Percentiles rank a stretch among this genome's conserved stretches.
Conservation (phyloP, 2,888 invertebrate species). For the Drosophila acutilabella region DNA sequence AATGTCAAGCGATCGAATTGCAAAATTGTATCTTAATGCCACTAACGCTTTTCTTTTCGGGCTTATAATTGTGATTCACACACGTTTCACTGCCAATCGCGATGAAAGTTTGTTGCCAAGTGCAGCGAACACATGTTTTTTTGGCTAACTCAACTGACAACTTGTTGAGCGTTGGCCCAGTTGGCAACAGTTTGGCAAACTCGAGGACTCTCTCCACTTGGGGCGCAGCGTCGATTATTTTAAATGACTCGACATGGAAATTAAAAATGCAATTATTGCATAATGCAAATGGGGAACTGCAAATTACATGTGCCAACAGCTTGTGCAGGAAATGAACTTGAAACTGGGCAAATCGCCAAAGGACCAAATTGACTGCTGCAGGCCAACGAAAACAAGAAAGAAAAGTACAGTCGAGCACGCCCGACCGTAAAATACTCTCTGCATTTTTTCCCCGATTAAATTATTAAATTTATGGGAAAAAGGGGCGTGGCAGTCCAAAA, state of each 20-base stretch:
- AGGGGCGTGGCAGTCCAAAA: no score
- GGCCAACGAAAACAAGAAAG: conserved; percentile 37
- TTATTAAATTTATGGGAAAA: no score
- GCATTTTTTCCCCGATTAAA: no score
- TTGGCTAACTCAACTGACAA: conserved; percentile 31
- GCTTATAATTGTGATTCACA: background rate
- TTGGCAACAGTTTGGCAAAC: conserved; percentile 40
- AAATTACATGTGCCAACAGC: conserved; percentile 60
- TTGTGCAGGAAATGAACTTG: background rate
- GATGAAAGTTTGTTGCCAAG: conserved; percentile 44
- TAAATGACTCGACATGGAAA: conserved; percentile 74
- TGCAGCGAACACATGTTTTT: conserved; percentile 23
- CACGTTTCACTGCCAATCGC: conserved; percentile 19
- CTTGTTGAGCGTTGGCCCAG: conserved; percentile 57
- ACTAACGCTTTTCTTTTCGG: no score
- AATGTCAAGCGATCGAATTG: conserved; percentile 20
- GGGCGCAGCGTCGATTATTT: conserved; percentile 70
- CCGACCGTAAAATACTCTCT: no score
- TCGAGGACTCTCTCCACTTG: background rate
- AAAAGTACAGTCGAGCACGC: no score
- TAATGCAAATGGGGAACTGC: conserved; percentile 56
- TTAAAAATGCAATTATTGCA: conserved; percentile 75
- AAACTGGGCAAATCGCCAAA: conserved; percentile 36
- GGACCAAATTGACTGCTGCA: conserved; percentile 47
- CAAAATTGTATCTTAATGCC: conserved; percentile 14